These are phyloP conservation scores for Ceratina japonica DNA, from an alignment of 1,140 invertebrate genomes.

Conservation along the genomic window DNA sequence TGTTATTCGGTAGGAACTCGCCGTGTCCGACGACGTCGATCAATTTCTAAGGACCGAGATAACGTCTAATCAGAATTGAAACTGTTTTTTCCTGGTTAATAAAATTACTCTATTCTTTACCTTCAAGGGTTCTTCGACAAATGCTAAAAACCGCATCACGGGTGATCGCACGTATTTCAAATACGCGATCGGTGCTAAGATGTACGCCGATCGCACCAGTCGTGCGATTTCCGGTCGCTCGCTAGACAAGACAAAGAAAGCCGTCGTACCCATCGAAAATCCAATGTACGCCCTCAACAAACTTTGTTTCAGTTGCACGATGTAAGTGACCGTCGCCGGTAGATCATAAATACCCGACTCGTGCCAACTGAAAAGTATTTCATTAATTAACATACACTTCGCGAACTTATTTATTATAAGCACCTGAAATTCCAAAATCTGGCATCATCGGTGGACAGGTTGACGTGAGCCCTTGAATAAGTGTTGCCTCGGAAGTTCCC, in stretches of 20 bases:
- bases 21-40: constrained; percentile 77
- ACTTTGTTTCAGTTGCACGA: constrained; percentile 52
- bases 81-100: neutral
- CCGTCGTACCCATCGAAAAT: constrained; percentile 83
- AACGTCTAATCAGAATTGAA: neutral
- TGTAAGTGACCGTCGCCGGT: constrained; percentile 81
- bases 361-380: constrained; percentile 58
- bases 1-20: constrained; percentile 83
- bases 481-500: constrained; percentile 61
- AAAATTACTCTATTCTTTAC: constrained; percentile 53
- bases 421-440: constrained; percentile 62
- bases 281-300: constrained; percentile 79
- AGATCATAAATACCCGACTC: constrained; percentile 83
- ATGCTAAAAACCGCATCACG: constrained; percentile 80
- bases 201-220: constrained; percentile 81
- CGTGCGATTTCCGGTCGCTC: constrained; percentile 78
- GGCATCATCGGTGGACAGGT: constrained; percentile 5
- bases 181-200: constrained; percentile 88
- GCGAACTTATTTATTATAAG: neutral
- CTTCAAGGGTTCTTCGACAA: constrained; percentile 80
- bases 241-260: constrained; percentile 82
- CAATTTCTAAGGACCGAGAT: constrained; percentile 75
- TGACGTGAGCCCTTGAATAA: constrained; percentile 53
- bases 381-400: neutral
- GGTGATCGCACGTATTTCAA: constrained; percentile 86